phyloP scores from a whole-genome alignment of 2,888 invertebrate species.

The Syritta pipiens region DNA sequence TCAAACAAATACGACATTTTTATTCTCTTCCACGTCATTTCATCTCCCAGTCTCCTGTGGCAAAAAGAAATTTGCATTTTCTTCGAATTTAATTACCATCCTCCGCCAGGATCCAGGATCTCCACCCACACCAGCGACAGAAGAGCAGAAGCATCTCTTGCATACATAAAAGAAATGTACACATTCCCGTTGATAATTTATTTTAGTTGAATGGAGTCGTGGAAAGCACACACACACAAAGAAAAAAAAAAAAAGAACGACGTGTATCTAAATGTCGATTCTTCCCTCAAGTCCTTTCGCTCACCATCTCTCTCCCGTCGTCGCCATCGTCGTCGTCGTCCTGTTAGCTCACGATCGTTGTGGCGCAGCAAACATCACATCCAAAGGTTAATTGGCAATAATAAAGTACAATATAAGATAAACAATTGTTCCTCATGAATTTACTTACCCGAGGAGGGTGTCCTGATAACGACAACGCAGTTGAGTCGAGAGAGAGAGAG shows the following conservation, averaged over 20 bases:
- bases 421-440: constrained; percentile 56
- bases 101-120: constrained; percentile 15
- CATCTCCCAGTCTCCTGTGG: constrained; percentile 22
- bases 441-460: constrained; percentile 7
- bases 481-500: not conserved
- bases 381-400: constrained; percentile 60
- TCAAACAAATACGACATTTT: constrained; percentile 45
- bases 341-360: not conserved
- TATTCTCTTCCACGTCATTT: constrained; percentile 48
- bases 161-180: constrained; percentile 13
- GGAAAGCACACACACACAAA: not conserved
- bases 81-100: constrained; percentile 52
- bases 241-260: not conserved
- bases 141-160: not conserved
- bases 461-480: not conserved
- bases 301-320: no score
- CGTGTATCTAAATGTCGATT: constrained; percentile 46
- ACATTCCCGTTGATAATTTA: constrained; percentile 39
- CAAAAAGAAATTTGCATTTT: constrained; percentile 51
- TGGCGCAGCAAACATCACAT: constrained; percentile 36
- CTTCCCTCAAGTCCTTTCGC: constrained; percentile 8
- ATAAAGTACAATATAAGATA: constrained; percentile 59
- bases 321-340: not conserved
- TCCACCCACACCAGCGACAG: not conserved
- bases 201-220: constrained; percentile 13